These are phyloP conservation scores for Cotesia chilonis DNA, from an alignment of 1,140 invertebrate genomes.

Conservation along the genomic window DNA sequence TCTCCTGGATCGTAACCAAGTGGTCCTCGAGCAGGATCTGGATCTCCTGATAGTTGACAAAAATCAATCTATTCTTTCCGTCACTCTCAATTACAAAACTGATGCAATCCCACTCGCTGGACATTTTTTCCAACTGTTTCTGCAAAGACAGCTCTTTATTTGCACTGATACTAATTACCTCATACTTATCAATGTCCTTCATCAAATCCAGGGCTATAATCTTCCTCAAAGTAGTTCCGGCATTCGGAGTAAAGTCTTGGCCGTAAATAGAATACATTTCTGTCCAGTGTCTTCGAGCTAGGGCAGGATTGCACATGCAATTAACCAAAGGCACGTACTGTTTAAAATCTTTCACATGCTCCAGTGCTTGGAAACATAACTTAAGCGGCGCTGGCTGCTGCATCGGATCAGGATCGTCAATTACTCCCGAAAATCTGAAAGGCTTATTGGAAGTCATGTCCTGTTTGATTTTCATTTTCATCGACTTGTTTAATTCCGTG, in stretches of 20 bases:
- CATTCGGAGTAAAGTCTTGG: slow-evolving; percentile 72
- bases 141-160: slow-evolving; percentile 73
- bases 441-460: slow-evolving; percentile 62
- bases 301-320: slow-evolving; percentile 76
- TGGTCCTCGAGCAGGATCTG: slow-evolving; percentile 74
- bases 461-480: slow-evolving; percentile 70
- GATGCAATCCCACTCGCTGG: slow-evolving; percentile 70
- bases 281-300: slow-evolving; percentile 75
- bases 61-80: slow-evolving; percentile 65
- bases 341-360: slow-evolving; percentile 71
- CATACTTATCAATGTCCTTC: slow-evolving; percentile 69
- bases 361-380: slow-evolving; percentile 66
- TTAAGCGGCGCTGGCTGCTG: slow-evolving; percentile 70
- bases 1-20: slow-evolving; percentile 72
- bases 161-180: slow-evolving; percentile 74
- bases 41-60: slow-evolving; percentile 70
- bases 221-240: slow-evolving; percentile 71
- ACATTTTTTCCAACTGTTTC: slow-evolving; percentile 71
- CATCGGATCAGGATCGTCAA: slow-evolving; percentile 69
- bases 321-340: slow-evolving; percentile 70
- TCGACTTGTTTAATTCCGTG: slow-evolving; percentile 69
- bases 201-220: slow-evolving; percentile 71
- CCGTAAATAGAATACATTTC: slow-evolving; percentile 75
- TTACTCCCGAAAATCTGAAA: slow-evolving; percentile 61
- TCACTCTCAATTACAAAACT: slow-evolving; percentile 61